These are phyloP conservation scores for Emydocephalus ijimae DNA, from an alignment of 2,113 vertebrate genomes.

Conservation along the genomic window DNA sequence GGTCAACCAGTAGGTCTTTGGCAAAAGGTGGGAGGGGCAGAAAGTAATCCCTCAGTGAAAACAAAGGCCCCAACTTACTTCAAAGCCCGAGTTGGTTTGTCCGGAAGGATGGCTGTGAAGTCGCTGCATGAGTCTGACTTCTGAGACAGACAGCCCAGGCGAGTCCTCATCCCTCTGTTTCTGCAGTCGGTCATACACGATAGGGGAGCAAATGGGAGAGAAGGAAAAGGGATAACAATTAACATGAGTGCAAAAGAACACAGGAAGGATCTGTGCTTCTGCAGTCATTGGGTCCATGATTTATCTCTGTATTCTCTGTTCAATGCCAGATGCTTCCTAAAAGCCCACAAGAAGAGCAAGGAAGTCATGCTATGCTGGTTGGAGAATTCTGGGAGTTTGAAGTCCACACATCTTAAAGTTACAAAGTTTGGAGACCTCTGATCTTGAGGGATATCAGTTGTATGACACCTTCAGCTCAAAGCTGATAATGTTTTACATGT, in stretches of 20 bases:
- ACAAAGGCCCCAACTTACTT: conserved; percentile 80
- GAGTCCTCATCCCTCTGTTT: conserved; percentile 91
- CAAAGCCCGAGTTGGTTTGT: conserved; percentile 85
- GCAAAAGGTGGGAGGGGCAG: background rate
- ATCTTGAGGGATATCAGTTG: background rate
- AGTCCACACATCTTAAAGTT: too few relatives aligned
- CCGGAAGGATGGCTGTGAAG: conserved; percentile 91
- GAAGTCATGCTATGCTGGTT: background rate
- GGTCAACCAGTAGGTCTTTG: background rate
- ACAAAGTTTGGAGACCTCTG: background rate
- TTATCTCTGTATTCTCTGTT: background rate
- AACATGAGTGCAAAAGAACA: background rate
- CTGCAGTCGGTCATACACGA: conserved; percentile 63
- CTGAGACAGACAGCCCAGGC: conserved; percentile 93
- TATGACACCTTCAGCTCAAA: background rate
- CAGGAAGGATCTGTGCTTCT: background rate
- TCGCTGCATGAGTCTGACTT: conserved; percentile 96
- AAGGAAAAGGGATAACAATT: conserved; percentile 53
- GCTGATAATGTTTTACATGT: background rate
- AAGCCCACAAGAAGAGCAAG: background rate
- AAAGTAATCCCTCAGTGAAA: background rate
- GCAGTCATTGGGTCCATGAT: background rate
- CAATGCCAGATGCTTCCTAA: background rate
- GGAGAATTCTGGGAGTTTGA: too few relatives aligned
- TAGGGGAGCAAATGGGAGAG: conserved; percentile 57